Conservation (phyloP, 53 echinoderm and acorn worm genomes). For the Arbacia lixula region DNA sequence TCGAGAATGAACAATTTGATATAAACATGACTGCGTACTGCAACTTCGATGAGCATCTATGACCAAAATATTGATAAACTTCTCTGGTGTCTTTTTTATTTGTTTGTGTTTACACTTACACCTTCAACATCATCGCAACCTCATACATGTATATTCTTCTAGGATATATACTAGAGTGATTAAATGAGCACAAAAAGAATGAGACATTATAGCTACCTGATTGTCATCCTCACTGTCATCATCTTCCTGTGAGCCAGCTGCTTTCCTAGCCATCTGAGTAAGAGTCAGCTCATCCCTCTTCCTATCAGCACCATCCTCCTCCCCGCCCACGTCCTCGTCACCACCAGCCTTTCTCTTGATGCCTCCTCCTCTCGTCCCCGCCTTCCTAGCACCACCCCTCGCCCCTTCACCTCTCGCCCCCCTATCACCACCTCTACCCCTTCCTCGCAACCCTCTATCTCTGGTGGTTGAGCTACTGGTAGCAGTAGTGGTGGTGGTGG, state of each 20-base stretch:
- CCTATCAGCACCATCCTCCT: background rate
- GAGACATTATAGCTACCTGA: too few relatives aligned
- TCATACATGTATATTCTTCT: too few relatives aligned
- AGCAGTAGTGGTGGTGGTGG: constrained; percentile 13
- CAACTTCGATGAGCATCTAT: too few relatives aligned
- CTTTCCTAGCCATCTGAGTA: constrained; percentile 85
- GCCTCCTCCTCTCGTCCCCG: background rate
- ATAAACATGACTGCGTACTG: too few relatives aligned
- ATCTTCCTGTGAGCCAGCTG: constrained; percentile 42
- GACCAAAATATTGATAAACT: too few relatives aligned
- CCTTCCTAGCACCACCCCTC: background rate
- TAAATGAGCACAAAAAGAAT: too few relatives aligned
- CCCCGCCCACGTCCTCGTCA: background rate
- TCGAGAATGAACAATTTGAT: too few relatives aligned
- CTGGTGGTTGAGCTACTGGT: background rate
- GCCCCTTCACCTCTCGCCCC: constrained; percentile 5
- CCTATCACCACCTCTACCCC: constrained; percentile 1
- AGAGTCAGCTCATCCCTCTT: constrained; percentile 65
- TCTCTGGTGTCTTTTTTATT: too few relatives aligned
- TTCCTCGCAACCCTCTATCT: constrained; percentile 31
- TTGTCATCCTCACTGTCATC: constrained; percentile 27
- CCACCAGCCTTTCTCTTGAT: constrained; percentile 11
- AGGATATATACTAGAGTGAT: too few relatives aligned
- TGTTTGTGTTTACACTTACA: background rate
- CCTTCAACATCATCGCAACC: constrained; percentile 19